Evolutionary conservation across 2,113 vertebrate species (phyloP), one percentile per base, ranked within the genome.

Genomic region (Pholis gunnellus): DNA sequence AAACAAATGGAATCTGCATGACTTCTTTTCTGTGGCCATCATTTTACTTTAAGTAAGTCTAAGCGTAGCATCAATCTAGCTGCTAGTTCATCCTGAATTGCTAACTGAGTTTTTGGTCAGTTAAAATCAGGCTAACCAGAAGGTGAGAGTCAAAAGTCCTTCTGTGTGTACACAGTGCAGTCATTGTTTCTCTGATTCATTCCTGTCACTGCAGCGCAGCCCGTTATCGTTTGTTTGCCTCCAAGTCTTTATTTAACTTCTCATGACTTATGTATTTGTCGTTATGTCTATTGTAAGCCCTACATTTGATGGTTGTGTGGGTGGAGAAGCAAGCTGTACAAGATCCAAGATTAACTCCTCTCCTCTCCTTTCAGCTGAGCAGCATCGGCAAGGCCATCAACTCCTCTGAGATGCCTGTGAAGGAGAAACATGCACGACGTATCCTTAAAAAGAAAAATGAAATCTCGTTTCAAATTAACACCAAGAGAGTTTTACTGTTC

Each of bases 351-450:
- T 63, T 44, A 65, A 67, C n/a, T 70, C 46, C 34, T 67, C n/a
- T 76, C 11, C 8, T 83, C 17, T 82, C 61, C 20, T 81, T 44
- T 13, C 80, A 99, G 98, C 97, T 97, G 67, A 95, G 96, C 95
- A 99, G 98, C 93, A 99, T 99, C 94, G 98, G 97, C 94, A 99
- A 99, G 92, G 98, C 98, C 93, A 99, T 99, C 92, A 99, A 96
- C 88, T 93, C 94, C 0, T 92, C 96, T 61, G 98, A 99, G 89
- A 96, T 95, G 0, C 98, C 98, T 0, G 97, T 99, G 90, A 99
- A 99, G 92, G 98, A 99, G 94, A 99, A 99, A 31, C 98, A 99
- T 59, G 98, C 96, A 17, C 96, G 98, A 34, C 95, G 98, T 99
- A 99, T 99, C 98, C 97, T 99, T 5, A 17, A 81, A 13, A 34